Base-by-base conservation (phyloP, 2,797 vertebrate genomes). In the Coluber constrictor region DNA sequence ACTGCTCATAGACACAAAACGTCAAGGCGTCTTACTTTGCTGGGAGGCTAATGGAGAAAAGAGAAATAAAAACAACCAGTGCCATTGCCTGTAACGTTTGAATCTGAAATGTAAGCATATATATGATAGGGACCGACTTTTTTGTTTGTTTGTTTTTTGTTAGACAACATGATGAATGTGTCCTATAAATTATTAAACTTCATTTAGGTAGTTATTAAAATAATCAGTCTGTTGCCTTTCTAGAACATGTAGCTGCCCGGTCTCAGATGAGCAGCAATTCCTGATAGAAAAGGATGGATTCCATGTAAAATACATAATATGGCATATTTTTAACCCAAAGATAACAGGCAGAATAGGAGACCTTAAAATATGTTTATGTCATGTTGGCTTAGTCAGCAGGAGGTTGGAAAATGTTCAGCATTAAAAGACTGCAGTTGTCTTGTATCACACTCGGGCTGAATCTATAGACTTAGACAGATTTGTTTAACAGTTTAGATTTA, bases 381-480 rank as follows among this genome's bases (percentile, higher is more conserved):
- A 57, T 54, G 55, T 83, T 86, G 88, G 55, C 63, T 83, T 20
- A 15, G 88, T 91, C 92, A 47, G 59, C 74, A 59, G 70, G 43
- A 92, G 56, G 93, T 61, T 56, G 54, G 55, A 27, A 83, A 0
- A 0, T 90, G 86, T 91, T 95, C 91, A 13, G 2, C 92, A 16
- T 63, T 92, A 86, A 61, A 90, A 60, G 7, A 12, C 20, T 95
- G 0, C 32, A 79, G 32, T 32, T 90, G 91, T 5, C 70, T 94
- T 94, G 90, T 91, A 56, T 92, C 54, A 27, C 91, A 87, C 66
- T 90, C 59, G 51, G 90, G 54, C 79, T 87, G 86, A 91, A 90
- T 57, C 90, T 89, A 51, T 88, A 66, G 92, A 83, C 43, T 94
- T 96, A 95, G 91, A 79, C 56, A 92, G 94, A 91, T 54, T 93